A percentile compares a stretch with the other conserved stretches of the same genome.
Evolutionary conservation across 2,113 vertebrate genomes (phyloP).

Genomic region (Lucifuga dentata): DNA sequence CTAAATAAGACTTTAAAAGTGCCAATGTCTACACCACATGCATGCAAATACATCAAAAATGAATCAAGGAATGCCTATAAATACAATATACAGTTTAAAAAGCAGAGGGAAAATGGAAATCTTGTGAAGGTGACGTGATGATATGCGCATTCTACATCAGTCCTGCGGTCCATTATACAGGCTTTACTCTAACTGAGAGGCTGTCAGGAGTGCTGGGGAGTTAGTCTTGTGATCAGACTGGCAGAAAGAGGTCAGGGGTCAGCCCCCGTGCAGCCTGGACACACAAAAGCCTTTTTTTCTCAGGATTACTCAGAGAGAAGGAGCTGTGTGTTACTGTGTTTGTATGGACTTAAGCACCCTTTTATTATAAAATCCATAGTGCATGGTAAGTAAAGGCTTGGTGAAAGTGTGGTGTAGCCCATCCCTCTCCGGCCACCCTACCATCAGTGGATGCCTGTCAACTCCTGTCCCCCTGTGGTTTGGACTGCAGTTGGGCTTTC

Average conservation of each 20-base stretch:
- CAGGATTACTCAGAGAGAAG: conserved; percentile 66
- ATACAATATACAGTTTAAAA: neutral
- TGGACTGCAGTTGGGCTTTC: conserved; percentile 63
- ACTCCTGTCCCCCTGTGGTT: conserved; percentile 69
- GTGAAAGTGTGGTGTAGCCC: conserved; percentile 64
- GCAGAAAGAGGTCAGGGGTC: conserved; percentile 67
- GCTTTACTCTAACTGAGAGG: conserved; percentile 25
- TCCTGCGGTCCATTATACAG: conserved; percentile 16
- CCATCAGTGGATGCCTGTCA: conserved; percentile 66
- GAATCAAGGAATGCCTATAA: neutral
- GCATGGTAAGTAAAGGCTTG: conserved; percentile 80
- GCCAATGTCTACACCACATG: neutral
- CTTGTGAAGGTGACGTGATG: conserved; percentile 5
- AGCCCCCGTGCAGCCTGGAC: conserved; percentile 66
- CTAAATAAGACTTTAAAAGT: neutral
- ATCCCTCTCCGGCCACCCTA: conserved; percentile 71
- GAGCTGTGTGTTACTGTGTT: conserved; percentile 59
- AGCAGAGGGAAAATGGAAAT: neutral
- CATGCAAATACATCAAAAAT: conserved; percentile 25
- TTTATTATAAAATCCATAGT: conserved; percentile 78
- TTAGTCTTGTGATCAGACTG: conserved; percentile 71
- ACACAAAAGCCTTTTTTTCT: conserved; percentile 78
- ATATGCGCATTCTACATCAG: neutral
- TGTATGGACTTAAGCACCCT: conserved; percentile 64
- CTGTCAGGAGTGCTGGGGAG: conserved; percentile 52